Base-by-base conservation (phyloP, 2,113 vertebrate genomes). In the Coregonus clupeaformis region DNA sequence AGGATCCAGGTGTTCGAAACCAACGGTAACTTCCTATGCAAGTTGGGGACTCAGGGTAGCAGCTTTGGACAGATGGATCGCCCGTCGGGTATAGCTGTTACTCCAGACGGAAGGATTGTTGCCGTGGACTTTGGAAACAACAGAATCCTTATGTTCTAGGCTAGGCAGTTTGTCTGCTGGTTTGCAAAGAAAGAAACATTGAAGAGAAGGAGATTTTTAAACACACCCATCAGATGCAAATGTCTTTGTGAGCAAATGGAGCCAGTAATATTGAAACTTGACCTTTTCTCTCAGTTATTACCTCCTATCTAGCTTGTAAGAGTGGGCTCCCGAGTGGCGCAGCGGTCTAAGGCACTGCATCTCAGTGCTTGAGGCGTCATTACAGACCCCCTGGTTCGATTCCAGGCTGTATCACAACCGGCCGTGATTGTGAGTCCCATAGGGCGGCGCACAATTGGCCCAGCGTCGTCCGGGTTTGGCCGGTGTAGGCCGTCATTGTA, bases 51-150 rank as follows among this genome's bases (percentile, higher is more conserved):
- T 86, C 95, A 95, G 83, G 95, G 95, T 91, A 95, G 93, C 5
- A 94, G 95, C 87, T 96, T 96, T 6, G 95, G 95, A 85, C 95
- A 96, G 87, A 96, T 97, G 95, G 95, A 97, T 87, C 95, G 95
- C 78, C 95, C 95, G 12, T 97, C 95, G 1, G 95, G 95, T 84
- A 93, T 97, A 16, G 94, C 95, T 0, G 87, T 97, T 86, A 95
- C 94, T 78, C 95, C 95, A 1, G 95, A 96, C 30, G 95, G 95
- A 68, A 92, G 95, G 94, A 95, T 97, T 76, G 94, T 97, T 4
- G 94, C 96, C 79, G 95, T 97, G 72, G 95, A 97, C 88, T 97
- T 97, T 0, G 95, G 95, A 91, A 96, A 97, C 93, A 96, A 97
- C 93, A 94, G 95, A 74, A 95, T 97, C 89, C 93, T 95, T 77